Evolutionary conservation across 1,140 invertebrate genomes (phyloP).

Genomic region (Dendrolimus punctatus): DNA sequence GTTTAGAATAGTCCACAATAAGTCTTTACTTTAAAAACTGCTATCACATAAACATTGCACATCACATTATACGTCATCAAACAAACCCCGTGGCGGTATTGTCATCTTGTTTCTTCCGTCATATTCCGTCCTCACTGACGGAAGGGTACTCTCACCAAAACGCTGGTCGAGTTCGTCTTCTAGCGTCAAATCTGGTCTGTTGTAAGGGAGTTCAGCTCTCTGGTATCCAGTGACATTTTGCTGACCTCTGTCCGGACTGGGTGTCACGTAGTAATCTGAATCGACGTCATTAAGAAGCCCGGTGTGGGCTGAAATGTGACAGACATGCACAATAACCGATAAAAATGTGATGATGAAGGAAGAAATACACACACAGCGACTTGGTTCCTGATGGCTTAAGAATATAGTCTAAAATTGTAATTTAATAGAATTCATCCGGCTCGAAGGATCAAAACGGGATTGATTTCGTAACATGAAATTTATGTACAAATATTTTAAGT

Average conservation of each 20-base stretch:
- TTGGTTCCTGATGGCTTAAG: too few relatives aligned
- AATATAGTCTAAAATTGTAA: too few relatives aligned
- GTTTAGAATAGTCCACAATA: too few relatives aligned
- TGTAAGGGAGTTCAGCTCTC: slow-evolving; percentile 47
- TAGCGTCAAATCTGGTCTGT: slow-evolving; percentile 41
- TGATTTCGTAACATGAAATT: too few relatives aligned
- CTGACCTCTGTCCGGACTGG: slow-evolving; percentile 43
- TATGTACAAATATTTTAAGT: too few relatives aligned
- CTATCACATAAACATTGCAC: slow-evolving; percentile 17
- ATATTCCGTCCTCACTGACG: slow-evolving; percentile 51
- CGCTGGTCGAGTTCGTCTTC: slow-evolving; percentile 75
- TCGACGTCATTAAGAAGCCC: slow-evolving; percentile 67
- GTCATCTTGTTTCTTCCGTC: slow-evolving; percentile 71
- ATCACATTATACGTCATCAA: slow-evolving; percentile 78
- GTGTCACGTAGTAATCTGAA: slow-evolving; percentile 68
- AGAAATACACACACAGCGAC: slow-evolving; percentile 11
- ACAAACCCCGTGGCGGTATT: slow-evolving; percentile 83
- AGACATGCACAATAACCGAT: slow-evolving; percentile 60
- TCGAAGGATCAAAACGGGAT: too few relatives aligned
- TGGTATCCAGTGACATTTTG: slow-evolving; percentile 47
- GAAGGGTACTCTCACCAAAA: slow-evolving; percentile 74
- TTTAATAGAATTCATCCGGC: too few relatives aligned
- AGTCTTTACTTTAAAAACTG: too few relatives aligned
- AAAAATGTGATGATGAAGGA: slow-evolving; percentile 15
- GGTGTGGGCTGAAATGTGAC: slow-evolving; percentile 65